These are phyloP conservation scores for Philopotamus ludificatus DNA, from an alignment of 1,140 invertebrate genomes.

Conservation along the genomic window DNA sequence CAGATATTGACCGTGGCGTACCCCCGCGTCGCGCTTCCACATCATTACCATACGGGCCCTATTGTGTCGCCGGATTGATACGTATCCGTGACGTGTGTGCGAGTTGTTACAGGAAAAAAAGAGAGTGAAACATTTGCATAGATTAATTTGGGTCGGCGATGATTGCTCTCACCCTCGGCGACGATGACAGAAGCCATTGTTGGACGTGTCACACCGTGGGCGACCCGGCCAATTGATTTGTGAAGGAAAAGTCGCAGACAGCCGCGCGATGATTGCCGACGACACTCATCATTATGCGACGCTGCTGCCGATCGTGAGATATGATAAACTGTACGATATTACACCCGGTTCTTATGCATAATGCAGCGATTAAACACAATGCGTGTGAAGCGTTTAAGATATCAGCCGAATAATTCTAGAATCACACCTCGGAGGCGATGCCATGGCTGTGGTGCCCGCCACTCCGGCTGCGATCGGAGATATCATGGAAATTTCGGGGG, in stretches of 20 bases:
- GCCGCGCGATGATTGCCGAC: neutral
- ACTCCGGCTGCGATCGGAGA: too few relatives aligned
- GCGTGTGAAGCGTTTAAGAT: neutral
- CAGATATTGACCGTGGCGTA: slow-evolving; percentile 12
- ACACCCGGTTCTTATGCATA: neutral
- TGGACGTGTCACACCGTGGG: slow-evolving; percentile 13
- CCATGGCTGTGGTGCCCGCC: too few relatives aligned
- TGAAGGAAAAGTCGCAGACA: slow-evolving; percentile 14
- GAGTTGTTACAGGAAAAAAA: too few relatives aligned
- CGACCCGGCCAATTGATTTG: slow-evolving; percentile 23
- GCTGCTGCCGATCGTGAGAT: slow-evolving; percentile 1
- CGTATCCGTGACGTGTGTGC: too few relatives aligned
- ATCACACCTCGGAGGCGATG: too few relatives aligned
- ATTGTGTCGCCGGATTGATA: neutral
- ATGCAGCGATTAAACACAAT: neutral
- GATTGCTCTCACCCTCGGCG: neutral
- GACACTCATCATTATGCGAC: slow-evolving; percentile 10
- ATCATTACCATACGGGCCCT: slow-evolving; percentile 19
- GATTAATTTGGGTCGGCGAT: neutral
- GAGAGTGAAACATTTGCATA: too few relatives aligned
- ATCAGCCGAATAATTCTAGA: too few relatives aligned
- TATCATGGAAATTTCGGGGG: too few relatives aligned
- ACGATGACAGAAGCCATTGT: slow-evolving; percentile 24
- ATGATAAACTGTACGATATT: neutral
- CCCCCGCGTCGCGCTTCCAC: slow-evolving; percentile 19